Conservation (phyloP, 2,888 invertebrate species). For the Acronicta psi region DNA sequence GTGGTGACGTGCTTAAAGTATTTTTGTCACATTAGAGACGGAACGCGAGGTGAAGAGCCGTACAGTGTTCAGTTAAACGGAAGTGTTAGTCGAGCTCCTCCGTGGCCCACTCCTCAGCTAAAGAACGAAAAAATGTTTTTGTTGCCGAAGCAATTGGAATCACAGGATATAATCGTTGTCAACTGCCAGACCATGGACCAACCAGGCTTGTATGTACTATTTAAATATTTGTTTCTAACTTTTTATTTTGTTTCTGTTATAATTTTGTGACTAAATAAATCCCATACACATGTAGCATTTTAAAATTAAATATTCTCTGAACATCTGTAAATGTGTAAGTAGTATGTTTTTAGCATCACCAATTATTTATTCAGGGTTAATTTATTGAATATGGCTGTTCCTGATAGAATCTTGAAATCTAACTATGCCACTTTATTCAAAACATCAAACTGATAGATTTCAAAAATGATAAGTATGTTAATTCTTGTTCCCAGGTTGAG, state of each 20-base stretch:
- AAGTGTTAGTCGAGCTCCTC: slow-evolving; percentile 61
- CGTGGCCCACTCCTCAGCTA: slow-evolving; percentile 63
- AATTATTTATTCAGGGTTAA: no score
- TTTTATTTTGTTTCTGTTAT: background rate
- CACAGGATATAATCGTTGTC: slow-evolving; percentile 62
- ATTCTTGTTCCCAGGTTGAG: slow-evolving; percentile 61
- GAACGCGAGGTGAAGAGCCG: slow-evolving; percentile 61
- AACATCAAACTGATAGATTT: no score
- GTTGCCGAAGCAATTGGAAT: slow-evolving; percentile 67
- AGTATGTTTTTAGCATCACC: no score
- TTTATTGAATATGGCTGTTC: no score
- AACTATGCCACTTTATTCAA: no score
- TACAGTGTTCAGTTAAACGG: slow-evolving; percentile 68
- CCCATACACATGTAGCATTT: no score
- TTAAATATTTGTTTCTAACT: background rate
- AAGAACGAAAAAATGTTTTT: slow-evolving; percentile 72
- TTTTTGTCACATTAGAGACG: slow-evolving; percentile 55
- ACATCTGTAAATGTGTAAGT: no score
- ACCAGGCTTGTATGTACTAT: slow-evolving; percentile 58
- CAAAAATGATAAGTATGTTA: background rate
- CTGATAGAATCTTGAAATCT: no score
- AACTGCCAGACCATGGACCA: slow-evolving; percentile 51
- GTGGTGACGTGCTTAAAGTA: slow-evolving; percentile 13
- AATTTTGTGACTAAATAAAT: no score
- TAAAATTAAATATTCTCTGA: no score